Base-by-base conservation (phyloP, 2,888 invertebrate species). In the Lamellibrachia satsuma region DNA sequence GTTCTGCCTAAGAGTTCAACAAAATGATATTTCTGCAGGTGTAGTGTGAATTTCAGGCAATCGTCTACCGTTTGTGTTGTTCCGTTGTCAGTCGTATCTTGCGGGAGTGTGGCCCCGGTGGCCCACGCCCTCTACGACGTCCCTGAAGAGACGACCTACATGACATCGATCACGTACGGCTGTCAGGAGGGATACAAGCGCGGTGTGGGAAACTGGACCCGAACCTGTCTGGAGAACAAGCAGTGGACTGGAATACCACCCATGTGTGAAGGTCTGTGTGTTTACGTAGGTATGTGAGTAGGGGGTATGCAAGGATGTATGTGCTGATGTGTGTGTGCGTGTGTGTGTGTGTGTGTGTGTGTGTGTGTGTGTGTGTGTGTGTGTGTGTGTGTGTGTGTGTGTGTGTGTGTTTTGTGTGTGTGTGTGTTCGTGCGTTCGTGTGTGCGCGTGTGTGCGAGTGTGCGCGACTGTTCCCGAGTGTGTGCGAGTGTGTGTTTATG, bases 401-500 rank as follows among this genome's bases (percentile, higher is more conserved):
- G 39, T 39, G 0, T 39, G 0, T 39, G 39, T 0, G 39, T 39
- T 39, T 0, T 7, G 9, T 55, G 9, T 9, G 55, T 55, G 9
- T 55, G 55, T 55, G 9, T 9, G 55, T 7, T 1, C 55, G 39
- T 39, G 39, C 39, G 39, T 39, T 0, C 6, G 57, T 6, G 57
- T 57, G 7, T 6, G 57, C 6, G 7, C 15, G 57, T 57, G 7
- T 6, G 57, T 57, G 7, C 15, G 3, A 4, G 7, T 57, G 7
- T 57, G 0, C 6, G 0, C 1, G 1, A 0, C 0, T 39, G 1
- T 39, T 0, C 1, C 0, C 1, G 39, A 0, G 1, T 57, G 57
- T 6, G 7, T 57, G 57, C 15, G 0, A 4, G 57, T 57, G 15
- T 6, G 57, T 57, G 15, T 6, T 1, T 57, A 57, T 57, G 57